A percentile compares a stretch with the other conserved stretches of the same genome.
These are phyloP conservation scores for Drosophila erecta DNA, from an alignment of 1,140 invertebrate genomes.

Conservation along the genomic window DNA sequence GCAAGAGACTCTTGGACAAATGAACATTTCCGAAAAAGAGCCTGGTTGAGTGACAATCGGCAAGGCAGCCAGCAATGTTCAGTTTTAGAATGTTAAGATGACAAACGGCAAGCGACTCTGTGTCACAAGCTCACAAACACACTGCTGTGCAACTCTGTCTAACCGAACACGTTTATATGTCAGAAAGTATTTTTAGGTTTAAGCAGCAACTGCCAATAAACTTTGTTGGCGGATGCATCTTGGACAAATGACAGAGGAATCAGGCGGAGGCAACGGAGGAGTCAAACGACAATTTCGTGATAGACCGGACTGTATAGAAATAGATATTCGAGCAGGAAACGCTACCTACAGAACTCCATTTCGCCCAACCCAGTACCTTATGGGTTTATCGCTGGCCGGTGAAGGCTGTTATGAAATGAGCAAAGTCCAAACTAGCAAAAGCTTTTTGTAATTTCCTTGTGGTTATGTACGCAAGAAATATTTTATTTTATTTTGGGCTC, in stretches of 20 bases:
- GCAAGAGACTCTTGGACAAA: conserved; percentile 62
- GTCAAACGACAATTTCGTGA: conserved; percentile 60
- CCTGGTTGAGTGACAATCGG: conserved; percentile 73
- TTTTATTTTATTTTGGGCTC: conserved; percentile 69
- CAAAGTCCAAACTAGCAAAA: conserved; percentile 60
- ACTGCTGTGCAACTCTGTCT: conserved; percentile 47
- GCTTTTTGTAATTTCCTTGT: conserved; percentile 49
- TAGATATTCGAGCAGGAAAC: conserved; percentile 50
- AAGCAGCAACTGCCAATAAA: conserved; percentile 78
- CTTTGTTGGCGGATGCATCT: conserved; percentile 72
- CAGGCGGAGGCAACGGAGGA: conserved; percentile 16
- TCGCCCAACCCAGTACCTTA: too few species aligned
- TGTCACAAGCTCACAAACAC: conserved; percentile 20
- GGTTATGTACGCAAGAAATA: conserved; percentile 58
- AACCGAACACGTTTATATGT: conserved; percentile 73
- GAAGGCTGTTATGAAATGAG: conserved; percentile 65
- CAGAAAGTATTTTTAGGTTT: conserved; percentile 79
- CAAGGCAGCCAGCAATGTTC: conserved; percentile 81
- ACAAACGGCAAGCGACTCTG: conserved; percentile 57
- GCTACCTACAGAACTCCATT: background rate
- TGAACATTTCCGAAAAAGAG: conserved; percentile 73
- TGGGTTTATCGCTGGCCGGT: conserved; percentile 51
- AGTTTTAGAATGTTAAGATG: conserved; percentile 77
- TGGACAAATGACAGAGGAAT: conserved; percentile 73
- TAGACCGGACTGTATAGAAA: conserved; percentile 52